Evolutionary conservation across 1,140 invertebrate genomes (phyloP), one percentile per base, ranked within the genome.

Genomic region (Potamilus streckersoni): DNA sequence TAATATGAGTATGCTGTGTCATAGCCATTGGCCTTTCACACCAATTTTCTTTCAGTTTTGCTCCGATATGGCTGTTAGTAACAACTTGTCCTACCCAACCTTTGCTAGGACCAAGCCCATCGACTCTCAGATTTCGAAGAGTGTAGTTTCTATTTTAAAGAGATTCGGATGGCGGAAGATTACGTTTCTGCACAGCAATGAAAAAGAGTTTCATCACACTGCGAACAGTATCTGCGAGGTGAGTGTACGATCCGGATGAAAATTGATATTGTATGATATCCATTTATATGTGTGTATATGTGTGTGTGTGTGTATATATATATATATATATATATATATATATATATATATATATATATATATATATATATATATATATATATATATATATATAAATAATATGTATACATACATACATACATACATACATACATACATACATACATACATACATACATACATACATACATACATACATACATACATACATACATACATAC

Each of bases 131-230:
- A 96, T 98, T 58, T 96, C 96, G 59, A 97, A 97, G 90, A 98
- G 96, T 60, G 94, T 98, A 67, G 94, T 98, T 84, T 93, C 96
- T 1, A 90, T 98, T 66, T 90, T 99, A 73, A 92, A 93, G 58
- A 95, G 97, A 90, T 97, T 96, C 89, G 93, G 94, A 78, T 99
- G 97, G 97, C 93, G 94, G 73, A 97, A 96, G 88, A 98, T 99
- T 89, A 94, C 95, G 15, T 96, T 99, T 74, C 92, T 99, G 20
- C 94, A 95, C 79, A 96, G 74, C 15, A 72, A 78, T 15, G 71
- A 74, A 20, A 61, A 72, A 16, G 77, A 80, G n/a, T 81, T 82
- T 27, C 69, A 74, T 16, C 79, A 83, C 55, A 84, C 84, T 19
- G 87, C 85, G 8, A 80, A 82, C 2, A 80, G 84, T 6, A 86